Evolutionary conservation across 2,888 invertebrate genomes (phyloP).

Genomic region (Cryptus armator): DNA sequence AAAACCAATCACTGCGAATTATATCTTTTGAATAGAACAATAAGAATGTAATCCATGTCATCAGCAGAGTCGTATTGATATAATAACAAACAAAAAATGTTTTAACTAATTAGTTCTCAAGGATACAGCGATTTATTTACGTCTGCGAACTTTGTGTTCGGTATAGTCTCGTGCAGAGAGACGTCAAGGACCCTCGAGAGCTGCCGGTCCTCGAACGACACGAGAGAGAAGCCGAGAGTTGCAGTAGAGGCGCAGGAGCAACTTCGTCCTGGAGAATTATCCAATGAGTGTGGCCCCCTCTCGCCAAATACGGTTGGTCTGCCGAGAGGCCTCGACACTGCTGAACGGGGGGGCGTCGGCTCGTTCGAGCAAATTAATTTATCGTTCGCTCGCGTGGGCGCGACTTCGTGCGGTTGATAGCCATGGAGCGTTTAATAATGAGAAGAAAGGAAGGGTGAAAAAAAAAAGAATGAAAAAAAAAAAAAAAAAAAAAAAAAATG

Average conservation of each 20-base stretch:
- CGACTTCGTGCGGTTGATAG: constrained; percentile 52
- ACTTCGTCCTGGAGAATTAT: constrained; percentile 60
- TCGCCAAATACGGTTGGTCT: constrained; percentile 61
- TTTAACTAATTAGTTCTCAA: constrained; percentile 8
- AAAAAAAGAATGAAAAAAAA: not conserved
- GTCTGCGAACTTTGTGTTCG: constrained; percentile 46
- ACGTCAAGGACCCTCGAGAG: constrained; percentile 64
- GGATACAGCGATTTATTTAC: constrained; percentile 51
- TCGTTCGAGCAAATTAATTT: constrained; percentile 62
- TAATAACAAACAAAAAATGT: not conserved
- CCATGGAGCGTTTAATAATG: constrained; percentile 54
- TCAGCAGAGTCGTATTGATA: too few relatives aligned
- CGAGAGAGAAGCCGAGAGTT: constrained; percentile 29
- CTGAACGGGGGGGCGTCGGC: constrained; percentile 31
- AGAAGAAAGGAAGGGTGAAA: constrained; percentile 41
- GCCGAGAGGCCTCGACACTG: constrained; percentile 31
- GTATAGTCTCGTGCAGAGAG: constrained; percentile 30
- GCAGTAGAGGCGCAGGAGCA: constrained; percentile 44
- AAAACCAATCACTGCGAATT: too few relatives aligned
- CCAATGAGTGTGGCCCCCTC: constrained; percentile 49
- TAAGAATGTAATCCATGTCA: too few relatives aligned
- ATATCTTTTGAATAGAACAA: too few relatives aligned
- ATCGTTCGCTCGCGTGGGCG: constrained; percentile 60
- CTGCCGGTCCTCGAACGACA: constrained; percentile 53
- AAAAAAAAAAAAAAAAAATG: constrained; percentile 4